A percentile compares a stretch with the other conserved stretches of the same genome.
Conservation (phyloP, 2,797 vertebrate species). For the Hemitrygon akajei region DNA sequence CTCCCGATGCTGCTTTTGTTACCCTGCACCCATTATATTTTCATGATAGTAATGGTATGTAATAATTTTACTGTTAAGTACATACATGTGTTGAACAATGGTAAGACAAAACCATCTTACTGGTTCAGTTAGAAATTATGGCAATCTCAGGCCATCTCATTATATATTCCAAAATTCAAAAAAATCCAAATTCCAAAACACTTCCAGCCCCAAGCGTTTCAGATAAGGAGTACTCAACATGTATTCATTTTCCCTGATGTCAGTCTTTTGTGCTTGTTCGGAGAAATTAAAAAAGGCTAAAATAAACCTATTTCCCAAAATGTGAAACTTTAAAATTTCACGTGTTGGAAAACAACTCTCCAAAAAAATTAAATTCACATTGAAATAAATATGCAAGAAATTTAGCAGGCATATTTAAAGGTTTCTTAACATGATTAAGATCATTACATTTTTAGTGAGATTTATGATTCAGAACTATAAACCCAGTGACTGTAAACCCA, state of each 20-base stretch:
- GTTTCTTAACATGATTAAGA: neutral
- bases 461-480: neutral
- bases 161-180: too few species aligned
- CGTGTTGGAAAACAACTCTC: neutral
- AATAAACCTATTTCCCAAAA: constrained; percentile 14
- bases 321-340: neutral
- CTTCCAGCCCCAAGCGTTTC: too few species aligned
- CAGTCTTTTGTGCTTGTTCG: constrained; percentile 11
- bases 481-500: neutral
- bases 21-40: too few species aligned
- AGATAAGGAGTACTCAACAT: too few species aligned
- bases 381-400: neutral
- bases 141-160: too few species aligned
- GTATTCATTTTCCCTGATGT: constrained; percentile 24
- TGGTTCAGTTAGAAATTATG: too few species aligned
- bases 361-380: neutral
- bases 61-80: too few species aligned
- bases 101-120: too few species aligned
- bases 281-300: constrained; percentile 27
- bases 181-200: too few species aligned
- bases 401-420: neutral
- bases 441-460: neutral
- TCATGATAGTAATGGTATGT: too few species aligned
- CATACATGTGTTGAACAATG: too few species aligned
- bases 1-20: too few species aligned